Base-by-base conservation (phyloP, 2,888 invertebrate species). In the Aleiodes alternator region DNA sequence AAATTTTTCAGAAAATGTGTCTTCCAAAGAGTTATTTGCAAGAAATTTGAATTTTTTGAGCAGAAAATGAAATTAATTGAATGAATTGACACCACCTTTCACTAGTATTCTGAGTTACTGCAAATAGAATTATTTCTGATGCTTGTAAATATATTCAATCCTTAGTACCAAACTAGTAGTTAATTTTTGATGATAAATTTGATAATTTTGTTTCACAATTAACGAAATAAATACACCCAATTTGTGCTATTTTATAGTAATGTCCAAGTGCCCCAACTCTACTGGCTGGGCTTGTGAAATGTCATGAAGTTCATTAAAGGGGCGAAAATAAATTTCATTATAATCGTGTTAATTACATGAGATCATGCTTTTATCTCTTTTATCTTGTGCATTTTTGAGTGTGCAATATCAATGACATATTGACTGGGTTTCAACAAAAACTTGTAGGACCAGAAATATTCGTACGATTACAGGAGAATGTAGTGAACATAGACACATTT, bases 1-100 rank as follows among this genome's bases (percentile, higher is more conserved):
- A 68, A 68, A 56, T 73, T 73, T 82, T 84, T 94, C 95, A 95
- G 95, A 95, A 95, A 95, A 95, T 95, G 95, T 95, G 95, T 93
- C 93, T 93, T 93, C 92, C 92, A 93, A 92, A 23, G 91, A 91
- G 92, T 90, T 91, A 69, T 68, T 34, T 72, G 69, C 38, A 68
- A 91, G 91, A 69, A 74, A 69, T 64, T 23, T 16, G 14, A 68
- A 31, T 68, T 69, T 69, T 74, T 29, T n/a, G n/a, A 50, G 59
- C 53, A 29, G 48, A 48, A 72, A 55, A 14, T 34, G 5, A 48
- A 43, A 69, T 89, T 89, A 87, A 85, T 76, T 76, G 78, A 83
- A 80, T 75, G 78, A 75, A 64, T 81, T 74, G n/a, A n/a, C n/a
- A 23, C 2, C 23, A 1, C 74, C 80, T 82, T 70, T 78, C 75